Evolutionary conservation across 2,888 invertebrate genomes (phyloP), one percentile per base, ranked within the genome.

Genomic region (Brachypterus glaber): DNA sequence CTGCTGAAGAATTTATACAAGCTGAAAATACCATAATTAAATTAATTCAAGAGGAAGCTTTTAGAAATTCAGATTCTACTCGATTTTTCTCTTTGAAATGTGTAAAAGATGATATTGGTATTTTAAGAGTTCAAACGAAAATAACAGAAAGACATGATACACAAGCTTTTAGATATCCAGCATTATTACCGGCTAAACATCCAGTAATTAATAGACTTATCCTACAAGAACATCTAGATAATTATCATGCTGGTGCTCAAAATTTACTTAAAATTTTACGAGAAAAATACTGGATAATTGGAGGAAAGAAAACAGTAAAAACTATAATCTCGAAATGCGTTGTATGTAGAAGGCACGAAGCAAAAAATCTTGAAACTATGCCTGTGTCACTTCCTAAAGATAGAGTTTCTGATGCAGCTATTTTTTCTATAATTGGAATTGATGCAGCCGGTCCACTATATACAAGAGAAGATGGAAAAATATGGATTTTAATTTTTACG

Each of bases 401-500:
- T 43, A 40, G 57, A 17, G 49, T 58, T 2, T 34, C 42, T n/a
- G 46, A 53, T 41, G 48, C 48, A 3, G 18, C 33, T 3, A 40
- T 41, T 18, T 58, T 59, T 48, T 53, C 57, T 39, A 43, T 54
- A 4, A 43, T 41, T 4, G 63, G 59, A 5, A 43, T 62, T 3
- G 62, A 64, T 44, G 45, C 61, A 24, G 49, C 55, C 5, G 64
- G 64, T 2, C 63, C 64, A 2, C 30, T 64, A 5, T 43, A 37
- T 17, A 37, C 59, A 7, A 52, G 41, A 35, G 44, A 39, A 11
- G 40, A 47, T n/a, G 17, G 40, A 11, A 56, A 59, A 32, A 49
- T 43, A 3, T 64, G 56, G 54, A 48, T 65, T 9, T 46, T 48
- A 7, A 21, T 67, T 4, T 58, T 56, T 39, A 64, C 64, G 0